Percentiles rank a stretch among this genome's conserved stretches.
Conservation (phyloP, 2,888 invertebrate species). For the Macrosiphum euphorbiae region DNA sequence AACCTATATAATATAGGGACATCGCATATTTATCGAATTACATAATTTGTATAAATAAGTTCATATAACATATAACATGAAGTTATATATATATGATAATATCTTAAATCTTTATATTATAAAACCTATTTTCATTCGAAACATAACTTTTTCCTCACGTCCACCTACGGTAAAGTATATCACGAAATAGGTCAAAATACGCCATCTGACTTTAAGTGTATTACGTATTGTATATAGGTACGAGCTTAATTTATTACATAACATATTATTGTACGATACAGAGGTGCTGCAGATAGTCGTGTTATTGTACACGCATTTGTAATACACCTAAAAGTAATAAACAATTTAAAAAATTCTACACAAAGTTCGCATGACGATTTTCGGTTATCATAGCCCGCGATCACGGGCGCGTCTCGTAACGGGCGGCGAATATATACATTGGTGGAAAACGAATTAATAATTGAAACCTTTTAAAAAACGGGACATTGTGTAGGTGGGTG, state of each 20-base stretch:
- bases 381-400: not conserved
- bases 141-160: not conserved
- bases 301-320: not conserved
- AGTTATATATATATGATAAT: no score
- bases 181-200: not conserved
- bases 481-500: not conserved
- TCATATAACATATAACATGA: no score
- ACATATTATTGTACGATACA: not conserved
- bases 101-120: no score
- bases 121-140: not conserved
- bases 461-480: not conserved
- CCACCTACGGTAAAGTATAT: not conserved
- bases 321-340: not conserved
- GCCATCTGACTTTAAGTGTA: not conserved
- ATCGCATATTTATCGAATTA: not conserved
- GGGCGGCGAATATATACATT: not conserved
- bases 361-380: not conserved
- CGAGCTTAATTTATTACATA: not conserved
- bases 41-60: not conserved
- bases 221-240: not conserved
- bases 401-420: not conserved
- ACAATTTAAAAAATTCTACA: not conserved
- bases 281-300: not conserved
- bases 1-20: not conserved
- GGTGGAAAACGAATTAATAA: not conserved